Evolutionary conservation across 2,113 vertebrate genomes (phyloP), one percentile per base, ranked within the genome.

Genomic region (Brachypteracias leptosomus): DNA sequence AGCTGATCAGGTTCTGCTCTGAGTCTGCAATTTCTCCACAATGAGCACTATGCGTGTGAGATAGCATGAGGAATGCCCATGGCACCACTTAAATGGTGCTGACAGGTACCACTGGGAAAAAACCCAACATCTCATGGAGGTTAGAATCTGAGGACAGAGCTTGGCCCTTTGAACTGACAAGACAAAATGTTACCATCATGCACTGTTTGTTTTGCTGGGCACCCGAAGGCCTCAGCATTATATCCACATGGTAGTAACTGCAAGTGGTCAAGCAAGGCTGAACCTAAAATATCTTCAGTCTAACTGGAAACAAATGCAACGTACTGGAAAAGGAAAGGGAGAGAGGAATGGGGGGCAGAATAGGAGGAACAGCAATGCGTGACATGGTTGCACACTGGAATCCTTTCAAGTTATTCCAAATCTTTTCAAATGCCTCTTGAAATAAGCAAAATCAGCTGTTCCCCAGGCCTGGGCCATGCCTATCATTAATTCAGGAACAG

Each of bases 1-100:
- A 92, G 28, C 47, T 58, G 63, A 70, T 38, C 38, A 33, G 31
- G 19, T 47, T 58, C 83, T 93, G 78, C 29, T 72, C 76, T 1
- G 16, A 54, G 85, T 7, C 65, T 72, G 62, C 54, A 73, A 29
- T 16, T 59, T 65, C 31, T 29, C 19, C 17, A n/a, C 26, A 25
- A 16, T 0, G 0, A 76, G 38, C 38, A 14, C 16, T 14, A 26
- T 1, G 12, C 0, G 0, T 3, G 11, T 57, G 35, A 81, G 51
- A 35, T 3, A 66, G 36, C 0, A 1, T 13, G 47, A 87, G 51
- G 46, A 82, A 47, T n/a, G 35, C n/a, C n/a, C 31, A 10, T 19
- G 51, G 74, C 36, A 54, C 61, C 0, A 0, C 51, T 44, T 65
- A 52, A 73, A 26, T 19, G 36, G 40, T 83, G 67, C 57, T 72